Evolutionary conservation across 1,140 invertebrate species (phyloP), one percentile per base, ranked within the genome.

Genomic region (Monochamus saltuarius): DNA sequence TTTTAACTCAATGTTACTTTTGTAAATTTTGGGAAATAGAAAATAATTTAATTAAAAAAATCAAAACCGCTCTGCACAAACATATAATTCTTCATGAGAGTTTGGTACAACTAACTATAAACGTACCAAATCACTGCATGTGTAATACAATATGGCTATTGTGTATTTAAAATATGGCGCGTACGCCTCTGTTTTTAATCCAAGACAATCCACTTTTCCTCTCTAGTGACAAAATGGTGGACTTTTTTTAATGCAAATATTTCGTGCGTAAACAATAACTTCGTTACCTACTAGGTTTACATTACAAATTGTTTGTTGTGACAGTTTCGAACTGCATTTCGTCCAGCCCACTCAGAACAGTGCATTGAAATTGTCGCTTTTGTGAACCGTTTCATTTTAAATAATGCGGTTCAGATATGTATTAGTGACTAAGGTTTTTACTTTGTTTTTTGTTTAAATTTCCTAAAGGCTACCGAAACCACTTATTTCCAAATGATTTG

Each of bases 251-350:
- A 54, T 56, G 35, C 40, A 16, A 56, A 50, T 40, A 61, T 62
- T 62, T 62, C 60, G 60, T 56, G 60, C 60, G 54, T 50, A 52
- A 62, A 61, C 47, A 62, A 62, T 56, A 39, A 54, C 46, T 56
- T 39, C 40, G 50, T 56, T 56, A 29, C 22, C 35, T 16, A 13
- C 40, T 55, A 43, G 53, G 38, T 51, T 51, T 51, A 40, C 43
- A 47, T 56, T 62, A 57, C 60, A 49, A 29, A 56, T 55, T 51
- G 49, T 45, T 49, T 58, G 59, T 46, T 43, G 38, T 56, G 43
- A 55, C 58, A 60, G 22, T 53, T 54, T 19, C 2, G 22, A 29
- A 29, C 2, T 29, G 6, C 19, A 54, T 39, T 37, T 40, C 37
- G 51, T 40, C 35, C 13, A 11, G 19, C 9, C 39, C 13, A 39